Evolutionary conservation across 2,113 vertebrate species (phyloP), one percentile per base, ranked within the genome.

Genomic region (Hyperoodon ampullatus): DNA sequence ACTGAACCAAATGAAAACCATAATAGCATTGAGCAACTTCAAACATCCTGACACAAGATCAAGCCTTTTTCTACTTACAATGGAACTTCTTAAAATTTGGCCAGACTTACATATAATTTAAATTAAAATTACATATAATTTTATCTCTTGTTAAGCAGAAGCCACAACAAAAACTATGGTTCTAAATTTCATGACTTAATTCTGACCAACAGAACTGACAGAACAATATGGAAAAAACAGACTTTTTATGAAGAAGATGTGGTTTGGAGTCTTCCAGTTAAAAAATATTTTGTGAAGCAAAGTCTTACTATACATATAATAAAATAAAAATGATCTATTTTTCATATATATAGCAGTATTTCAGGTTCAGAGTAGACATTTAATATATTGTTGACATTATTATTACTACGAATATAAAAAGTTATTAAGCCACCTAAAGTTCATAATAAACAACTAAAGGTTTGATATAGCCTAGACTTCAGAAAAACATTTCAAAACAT

Each of bases 401-500:
- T 93, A 47, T 47, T 95, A 44, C 81, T 85, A n/a, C 8, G 18
- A 88, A 84, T 78, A 66, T 10, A 63, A 30, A 84, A 68, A 47
- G 44, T 92, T 44, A 86, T 24, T 83, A 77, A 60, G 21, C 39
- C 0, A 74, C 15, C 6, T 83, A 90, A 89, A 58, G n/a, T 63
- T 96, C 11, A 74, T 60, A 91, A 68, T 86, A 95, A 92, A 77
- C 30, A 89, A 42, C 2, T 23, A 81, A 55, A n/a, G 3, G 8
- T 68, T 97, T 93, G 3, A 3, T 53, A 53, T 65, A 93, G 30
- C 3, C n/a, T 91, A 78, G 12, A 39, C 6, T 86, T 89, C 15
- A 87, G 13, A 74, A 93, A 95, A 83, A 68, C 15, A 89, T 65
- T 95, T 74, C 30, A 92, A 95, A 93, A 55, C 4, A 65, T 24